Base-by-base conservation (phyloP, 2,113 vertebrate species). In the Poicephalus meyeri region DNA sequence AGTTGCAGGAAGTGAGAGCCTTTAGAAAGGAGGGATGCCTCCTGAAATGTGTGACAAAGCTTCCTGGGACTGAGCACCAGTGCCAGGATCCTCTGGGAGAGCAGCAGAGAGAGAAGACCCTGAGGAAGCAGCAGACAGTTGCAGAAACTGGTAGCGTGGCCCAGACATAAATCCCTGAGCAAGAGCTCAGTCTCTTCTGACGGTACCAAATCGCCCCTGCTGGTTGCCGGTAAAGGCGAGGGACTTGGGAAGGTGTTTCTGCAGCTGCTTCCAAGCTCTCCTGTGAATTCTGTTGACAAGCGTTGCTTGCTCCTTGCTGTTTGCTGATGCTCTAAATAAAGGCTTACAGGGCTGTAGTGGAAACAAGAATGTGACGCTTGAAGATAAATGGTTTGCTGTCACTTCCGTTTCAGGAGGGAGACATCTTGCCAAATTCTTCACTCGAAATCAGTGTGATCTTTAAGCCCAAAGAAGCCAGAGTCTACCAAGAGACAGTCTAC, bases 381-480 rank as follows among this genome's bases (percentile, higher is more conserved):
- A 74, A 72, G 71, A 52, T 15, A 70, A 93, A 82, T 47, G 14
- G 23, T 77, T 91, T 90, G 39, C 66, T 69, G 16, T 95, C 89
- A 64, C 63, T 96, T 91, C 91, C 80, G 49, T 88, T 97, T 82
- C 90, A 98, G 98, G 98, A 99, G 88, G 99, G 98, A 9, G 98
- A 99, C 26, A 91, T 99, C 68, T 99, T 98, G 98, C 98, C 99
- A 15, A 98, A 98, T 49, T 97, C 95, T 37, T 98, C 98, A 4
- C 90, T 77, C 49, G 93, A 98, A 94, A 97, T 99, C 60, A 95
- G 12, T 11, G 96, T 99, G 56, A 95, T 98, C 64, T 99, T 99
- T 82, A 98, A 98, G 80, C 99, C 99, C 1, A 84, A 70, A 42
- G 98, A 98, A 94, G 98, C 98, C 91, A 97, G 31, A 89, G 31